Evolutionary conservation across 2,113 vertebrate genomes (phyloP), one percentile per base, ranked within the genome.

Genomic region (Leptocoma aspasia): DNA sequence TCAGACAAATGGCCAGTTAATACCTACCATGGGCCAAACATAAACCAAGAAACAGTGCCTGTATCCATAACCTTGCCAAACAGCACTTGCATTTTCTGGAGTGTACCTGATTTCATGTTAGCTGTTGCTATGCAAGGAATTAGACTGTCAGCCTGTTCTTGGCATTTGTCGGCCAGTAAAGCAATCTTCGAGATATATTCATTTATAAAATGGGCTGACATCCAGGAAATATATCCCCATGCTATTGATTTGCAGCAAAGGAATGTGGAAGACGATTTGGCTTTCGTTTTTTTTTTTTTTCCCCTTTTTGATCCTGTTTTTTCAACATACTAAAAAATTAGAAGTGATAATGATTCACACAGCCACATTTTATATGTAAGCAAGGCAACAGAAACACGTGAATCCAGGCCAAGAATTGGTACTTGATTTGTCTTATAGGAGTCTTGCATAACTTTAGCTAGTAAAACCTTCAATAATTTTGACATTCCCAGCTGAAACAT

Each of bases 51-150:
- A 86, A 52, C n/a, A 85, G 79, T 35, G 61, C 57, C 50, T 57
- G 15, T 12, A 65, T 33, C 54, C 15, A 1, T 24, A 93, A 76
- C 31, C 75, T 59, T 77, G 35, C 66, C 82, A 82, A 91, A 76
- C 56, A 86, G 49, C 72, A 59, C 63, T 22, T 72, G 39, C 52
- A 60, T 86, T 93, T 96, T 68, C 76, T 31, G 61, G 28, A 87
- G n/a, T 2, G 41, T 66, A 86, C 79, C 72, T 93, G 87, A 90
- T 86, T 90, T 94, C 82, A 69, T 52, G 75, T 73, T 86, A 90
- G 79, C 63, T 83, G 87, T 81, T 95, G 71, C 88, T 93, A 89
- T 86, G 90, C 90, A 83, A 93, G 44, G 90, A 96, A 92, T 95
- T 68, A 64, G 56, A 52, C 68, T 68, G 64, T 78, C 79, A 94